These are phyloP conservation scores for Axis porcinus DNA, from an alignment of 2,113 vertebrate genomes.

Conservation along the genomic window DNA sequence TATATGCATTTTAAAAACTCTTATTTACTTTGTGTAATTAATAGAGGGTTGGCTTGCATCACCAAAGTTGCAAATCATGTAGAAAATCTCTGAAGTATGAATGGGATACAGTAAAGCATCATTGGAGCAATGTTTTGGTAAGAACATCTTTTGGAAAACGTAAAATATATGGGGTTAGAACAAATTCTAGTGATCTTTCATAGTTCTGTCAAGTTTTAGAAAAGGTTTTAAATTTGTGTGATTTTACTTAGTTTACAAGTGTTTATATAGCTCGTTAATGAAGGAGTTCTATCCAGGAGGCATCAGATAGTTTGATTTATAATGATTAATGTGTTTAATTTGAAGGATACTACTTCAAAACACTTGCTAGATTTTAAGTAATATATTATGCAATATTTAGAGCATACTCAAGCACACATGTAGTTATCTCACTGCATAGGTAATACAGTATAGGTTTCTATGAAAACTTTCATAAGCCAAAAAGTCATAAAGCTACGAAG, in stretches of 20 bases:
- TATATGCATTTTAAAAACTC: background rate
- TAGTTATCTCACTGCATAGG: background rate
- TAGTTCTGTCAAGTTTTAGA: background rate
- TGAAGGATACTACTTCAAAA: background rate
- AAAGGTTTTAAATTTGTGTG: background rate
- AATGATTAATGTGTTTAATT: background rate
- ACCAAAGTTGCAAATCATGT: background rate
- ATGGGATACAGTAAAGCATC: background rate
- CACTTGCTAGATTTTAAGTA: background rate
- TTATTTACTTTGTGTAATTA: background rate
- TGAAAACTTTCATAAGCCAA: background rate
- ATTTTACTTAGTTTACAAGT: background rate
- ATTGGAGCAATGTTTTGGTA: slow-evolving; percentile 11
- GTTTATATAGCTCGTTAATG: background rate
- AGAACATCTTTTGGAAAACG: background rate
- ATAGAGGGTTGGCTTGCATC: background rate
- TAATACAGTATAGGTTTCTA: background rate
- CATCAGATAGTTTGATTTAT: background rate
- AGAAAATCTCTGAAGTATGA: background rate
- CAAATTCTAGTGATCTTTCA: background rate
- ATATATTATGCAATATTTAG: background rate
- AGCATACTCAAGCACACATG: background rate
- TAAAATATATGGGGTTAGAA: background rate
- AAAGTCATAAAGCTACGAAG: background rate
- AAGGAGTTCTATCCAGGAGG: background rate